Base-by-base conservation (phyloP, 2,797 vertebrate genomes). In the Neoniphon sammara region DNA sequence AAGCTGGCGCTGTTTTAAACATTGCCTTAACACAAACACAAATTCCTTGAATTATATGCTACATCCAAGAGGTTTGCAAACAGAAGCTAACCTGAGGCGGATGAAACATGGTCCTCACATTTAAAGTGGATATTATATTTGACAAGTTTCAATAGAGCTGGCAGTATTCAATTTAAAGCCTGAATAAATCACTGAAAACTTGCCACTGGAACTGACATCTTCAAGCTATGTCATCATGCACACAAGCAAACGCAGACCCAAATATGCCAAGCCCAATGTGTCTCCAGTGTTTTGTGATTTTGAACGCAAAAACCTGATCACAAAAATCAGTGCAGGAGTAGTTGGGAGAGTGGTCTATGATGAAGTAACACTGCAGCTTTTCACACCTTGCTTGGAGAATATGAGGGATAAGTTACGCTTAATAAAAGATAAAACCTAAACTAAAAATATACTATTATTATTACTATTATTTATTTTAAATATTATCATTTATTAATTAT, bases 111-210 rank as follows among this genome's bases (percentile, higher is more conserved):
- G 1, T 63, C n/a, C 39, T 80, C 18, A 21, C 14, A 3, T 1
- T 36, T 36, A 2, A n/a, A 54, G 20, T 27, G 54, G 25, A 53
- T 64, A 55, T 7, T 25, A 15, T 18, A 31, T 63, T 54, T 59
- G 62, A 71, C 47, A 60, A 27, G 10, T 52, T 49, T 42, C 46
- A 54, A 39, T 8, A 5, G 3, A 62, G 23, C 21, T 31, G 23
- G 69, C 27, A 69, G 23, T 17, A 71, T 21, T 21, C 15, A 66
- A 57, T 66, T 70, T 59, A 39, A 73, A 77, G 65, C 34, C 49
- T 15, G 14, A 21, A 64, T 30, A 72, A 60, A 21, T 56, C 18
- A 39, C 53, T 27, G 57, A 12, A 52, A 47, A 50, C 7, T 7
- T 36, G 31, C 34, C 18, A 27, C 14, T 20, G 46, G 58, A 53